phyloP scores from a whole-genome alignment of 2,888 invertebrate species.

The Leucophora obtusa region DNA sequence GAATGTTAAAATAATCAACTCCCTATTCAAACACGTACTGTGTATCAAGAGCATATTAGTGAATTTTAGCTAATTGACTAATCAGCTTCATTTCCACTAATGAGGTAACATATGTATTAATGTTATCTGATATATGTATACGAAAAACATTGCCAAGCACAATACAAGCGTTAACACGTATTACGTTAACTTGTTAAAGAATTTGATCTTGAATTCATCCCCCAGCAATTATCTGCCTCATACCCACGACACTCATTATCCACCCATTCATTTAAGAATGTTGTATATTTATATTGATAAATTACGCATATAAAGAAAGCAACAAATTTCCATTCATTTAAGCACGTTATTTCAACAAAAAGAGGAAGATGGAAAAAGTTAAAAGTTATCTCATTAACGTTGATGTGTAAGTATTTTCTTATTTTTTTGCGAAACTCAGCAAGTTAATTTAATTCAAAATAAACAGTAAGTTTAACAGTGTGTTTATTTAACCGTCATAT shows the following conservation, averaged over 20 bases:
- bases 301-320: slow-evolving; percentile 40
- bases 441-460: slow-evolving; percentile 44
- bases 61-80: slow-evolving; percentile 58
- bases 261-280: neutral
- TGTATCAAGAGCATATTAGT: slow-evolving; percentile 8
- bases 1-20: slow-evolving; percentile 29
- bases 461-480: slow-evolving; percentile 4
- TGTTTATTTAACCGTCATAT: slow-evolving; percentile 6
- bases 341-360: slow-evolving; percentile 25
- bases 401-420: slow-evolving; percentile 20
- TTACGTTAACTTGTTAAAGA: slow-evolving; percentile 51
- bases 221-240: neutral
- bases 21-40: slow-evolving; percentile 23
- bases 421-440: neutral
- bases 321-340: slow-evolving; percentile 31
- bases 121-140: slow-evolving; percentile 20
- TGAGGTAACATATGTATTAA: slow-evolving; percentile 52
- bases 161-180: slow-evolving; percentile 44
- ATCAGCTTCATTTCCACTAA: slow-evolving; percentile 62
- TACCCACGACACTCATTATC: neutral
- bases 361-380: neutral
- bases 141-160: slow-evolving; percentile 4
- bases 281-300: slow-evolving; percentile 36
- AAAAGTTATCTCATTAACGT: slow-evolving; percentile 50
- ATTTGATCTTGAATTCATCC: slow-evolving; percentile 42